phyloP scores from a whole-genome alignment of 2,113 vertebrate species.

The Mystacornis crossleyi region DNA sequence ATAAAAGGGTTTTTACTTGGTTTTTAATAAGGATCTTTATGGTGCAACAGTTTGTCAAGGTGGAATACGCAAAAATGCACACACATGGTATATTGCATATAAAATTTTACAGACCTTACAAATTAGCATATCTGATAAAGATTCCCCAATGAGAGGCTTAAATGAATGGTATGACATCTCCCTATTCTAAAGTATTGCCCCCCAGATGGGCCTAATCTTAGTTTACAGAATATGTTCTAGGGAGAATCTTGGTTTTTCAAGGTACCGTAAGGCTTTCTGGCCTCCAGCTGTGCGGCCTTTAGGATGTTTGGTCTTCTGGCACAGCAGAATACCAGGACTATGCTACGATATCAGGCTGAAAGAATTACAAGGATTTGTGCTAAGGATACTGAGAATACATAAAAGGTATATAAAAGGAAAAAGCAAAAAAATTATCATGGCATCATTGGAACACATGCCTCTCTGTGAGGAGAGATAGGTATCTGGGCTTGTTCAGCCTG shows the following conservation, averaged over 20 bases:
- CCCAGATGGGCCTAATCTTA: background rate
- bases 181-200: background rate
- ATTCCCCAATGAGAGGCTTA: background rate
- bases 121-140: background rate
- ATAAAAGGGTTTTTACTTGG: background rate
- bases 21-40: background rate
- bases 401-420: background rate
- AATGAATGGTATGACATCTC: background rate
- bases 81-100: fast-evolving
- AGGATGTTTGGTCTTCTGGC: background rate
- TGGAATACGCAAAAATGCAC: background rate
- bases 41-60: background rate
- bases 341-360: background rate
- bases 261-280: background rate
- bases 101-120: background rate
- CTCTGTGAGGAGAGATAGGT: background rate
- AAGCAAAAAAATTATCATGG: background rate
- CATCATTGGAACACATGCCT: background rate
- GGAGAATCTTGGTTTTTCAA: background rate
- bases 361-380: background rate
- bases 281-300: background rate
- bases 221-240: background rate
- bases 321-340: background rate
- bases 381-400: background rate
- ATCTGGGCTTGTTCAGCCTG: background rate